Evolutionary conservation across 2,888 invertebrate genomes (phyloP), one percentile per base, ranked within the genome.

Genomic region (Caenorhabditis angaria): DNA sequence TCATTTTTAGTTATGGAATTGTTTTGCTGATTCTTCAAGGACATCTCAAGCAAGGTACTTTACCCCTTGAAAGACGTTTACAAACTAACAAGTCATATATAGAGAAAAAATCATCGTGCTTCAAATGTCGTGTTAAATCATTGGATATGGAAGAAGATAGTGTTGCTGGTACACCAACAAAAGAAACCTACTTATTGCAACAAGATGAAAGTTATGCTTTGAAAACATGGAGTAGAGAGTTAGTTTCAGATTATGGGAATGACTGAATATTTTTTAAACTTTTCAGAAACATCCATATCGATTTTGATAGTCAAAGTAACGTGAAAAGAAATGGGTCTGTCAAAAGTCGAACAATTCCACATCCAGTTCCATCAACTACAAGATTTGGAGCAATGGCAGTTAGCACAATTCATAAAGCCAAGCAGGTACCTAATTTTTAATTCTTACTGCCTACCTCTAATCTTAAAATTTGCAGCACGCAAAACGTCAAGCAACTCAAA

Each of bases 301-400:
- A 41, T 14, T 41, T 18, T 41, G 41, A 41, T 12, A 41, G 41
- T 41, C 6, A 41, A 6, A 18, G 41, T 10, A 41, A 41, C 18
- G 3, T 41, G 14, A 41, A 41, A 41, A 5, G 41, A 41, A 14
- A 18, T 41, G 41, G 41, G 18, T 41, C 41, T 5, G 18, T 14
- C 2, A 41, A 41, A 14, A 41, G 10, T 20, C 3, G 22, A n/a
- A 10, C 41, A 41, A 41, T 51, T 3, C 10, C 22, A 51, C 51
- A 25, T 8, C 51, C 22, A 22, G 4, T 41, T 41, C n/a, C 51
- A 51, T 27, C 57, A 14, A 62, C 65, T 2, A 50, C 66, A 0
- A 67, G 64, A 32, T 72, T 83, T 53, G 83, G 83, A 14, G 73
- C 80, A 4, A 65, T 83, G 55, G 83, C 83, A 22, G 72, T 80